Evolutionary conservation across 2,797 vertebrate genomes (phyloP).

Genomic region (Anguilla pacifica): DNA sequence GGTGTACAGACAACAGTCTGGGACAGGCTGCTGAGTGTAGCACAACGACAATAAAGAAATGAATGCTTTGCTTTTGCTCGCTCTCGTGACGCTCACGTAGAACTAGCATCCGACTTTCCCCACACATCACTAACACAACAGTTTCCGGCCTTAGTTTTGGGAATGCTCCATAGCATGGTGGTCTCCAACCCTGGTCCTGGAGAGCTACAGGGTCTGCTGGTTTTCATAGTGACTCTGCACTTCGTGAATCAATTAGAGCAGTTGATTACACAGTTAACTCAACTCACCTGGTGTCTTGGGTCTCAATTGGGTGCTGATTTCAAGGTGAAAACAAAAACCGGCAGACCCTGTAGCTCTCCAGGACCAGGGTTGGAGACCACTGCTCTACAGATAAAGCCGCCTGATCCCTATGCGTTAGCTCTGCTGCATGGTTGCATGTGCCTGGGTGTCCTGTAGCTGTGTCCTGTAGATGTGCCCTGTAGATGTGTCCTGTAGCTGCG

Average conservation of each 20-base stretch:
- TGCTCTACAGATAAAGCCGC: background rate
- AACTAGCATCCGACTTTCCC: background rate
- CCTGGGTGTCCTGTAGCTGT: background rate
- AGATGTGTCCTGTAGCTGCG: too few species aligned
- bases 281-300: too few species aligned
- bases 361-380: too few species aligned
- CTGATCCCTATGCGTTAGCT: background rate
- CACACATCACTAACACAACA: background rate
- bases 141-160: background rate
- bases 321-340: too few species aligned
- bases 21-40: background rate
- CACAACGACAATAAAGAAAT: background rate
- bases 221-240: too few species aligned
- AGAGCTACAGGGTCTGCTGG: too few species aligned
- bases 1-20: background rate
- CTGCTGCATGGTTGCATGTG: background rate
- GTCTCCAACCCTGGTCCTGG: too few species aligned
- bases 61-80: background rate
- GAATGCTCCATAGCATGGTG: background rate
- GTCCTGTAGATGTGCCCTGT: too few species aligned
- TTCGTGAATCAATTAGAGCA: too few species aligned
- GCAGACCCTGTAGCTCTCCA: too few species aligned
- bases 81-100: background rate
- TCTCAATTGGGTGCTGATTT: too few species aligned
- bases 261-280: too few species aligned